A percentile compares a stretch with the other conserved stretches of the same genome.
These are phyloP conservation scores for Antheraea pernyi DNA, from an alignment of 1,140 invertebrate genomes.

Conservation along the genomic window DNA sequence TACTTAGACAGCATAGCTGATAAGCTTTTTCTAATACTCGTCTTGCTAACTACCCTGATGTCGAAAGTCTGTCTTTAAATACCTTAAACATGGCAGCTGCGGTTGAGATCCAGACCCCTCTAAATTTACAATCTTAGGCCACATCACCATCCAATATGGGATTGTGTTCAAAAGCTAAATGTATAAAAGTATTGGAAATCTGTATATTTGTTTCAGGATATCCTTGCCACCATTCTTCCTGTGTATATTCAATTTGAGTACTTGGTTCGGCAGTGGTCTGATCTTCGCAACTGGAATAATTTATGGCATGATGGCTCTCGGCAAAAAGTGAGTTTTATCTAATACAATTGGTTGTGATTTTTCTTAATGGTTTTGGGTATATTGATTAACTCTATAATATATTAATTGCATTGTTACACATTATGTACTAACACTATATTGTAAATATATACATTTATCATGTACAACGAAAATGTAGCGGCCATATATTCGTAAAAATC, in stretches of 20 bases:
- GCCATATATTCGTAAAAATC: no score
- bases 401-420: neutral
- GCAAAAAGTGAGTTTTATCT: constrained; percentile 85
- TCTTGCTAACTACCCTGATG: no score
- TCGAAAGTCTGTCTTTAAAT: no score
- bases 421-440: neutral
- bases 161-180: no score
- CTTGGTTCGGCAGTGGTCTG: constrained; percentile 91
- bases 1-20: no score
- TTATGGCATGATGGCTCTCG: constrained; percentile 96
- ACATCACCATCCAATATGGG: no score
- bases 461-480: no score
- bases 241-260: constrained; percentile 85
- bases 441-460: neutral
- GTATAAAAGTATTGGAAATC: neutral
- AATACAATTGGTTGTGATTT: neutral
- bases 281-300: constrained; percentile 93
- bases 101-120: no score
- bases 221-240: constrained; percentile 89
- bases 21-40: no score
- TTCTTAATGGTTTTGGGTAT: neutral
- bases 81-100: no score
- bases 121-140: no score
- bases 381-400: neutral
- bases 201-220: constrained; percentile 79